A percentile compares a stretch with the other conserved stretches of the same genome.
Conservation (phyloP, 2,888 invertebrate genomes). For the Lasioglossum morio region DNA sequence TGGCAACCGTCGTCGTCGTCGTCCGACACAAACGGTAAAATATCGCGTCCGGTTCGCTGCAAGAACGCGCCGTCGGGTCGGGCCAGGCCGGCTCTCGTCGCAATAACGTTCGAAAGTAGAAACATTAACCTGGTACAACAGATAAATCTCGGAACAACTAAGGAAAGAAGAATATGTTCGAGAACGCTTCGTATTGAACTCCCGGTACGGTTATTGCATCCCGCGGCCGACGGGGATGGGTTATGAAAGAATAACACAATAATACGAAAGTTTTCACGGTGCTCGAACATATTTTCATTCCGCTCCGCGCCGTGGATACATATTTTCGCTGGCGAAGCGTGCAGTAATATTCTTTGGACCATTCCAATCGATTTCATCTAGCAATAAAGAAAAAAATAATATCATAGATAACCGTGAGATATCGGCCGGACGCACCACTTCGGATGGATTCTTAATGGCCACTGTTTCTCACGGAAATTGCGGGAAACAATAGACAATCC, state of each 20-base stretch:
- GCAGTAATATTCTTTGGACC: neutral
- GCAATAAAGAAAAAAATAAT: neutral
- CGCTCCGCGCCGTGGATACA: neutral
- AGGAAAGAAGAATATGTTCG: slow-evolving; percentile 14
- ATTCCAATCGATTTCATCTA: neutral
- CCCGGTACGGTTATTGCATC: slow-evolving; percentile 50
- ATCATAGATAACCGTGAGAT: neutral
- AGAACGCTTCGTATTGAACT: slow-evolving; percentile 43
- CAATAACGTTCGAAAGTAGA: slow-evolving; percentile 7
- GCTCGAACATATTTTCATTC: slow-evolving; percentile 41
- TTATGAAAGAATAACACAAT: slow-evolving; percentile 61
- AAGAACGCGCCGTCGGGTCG: neutral
- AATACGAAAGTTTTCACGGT: slow-evolving; percentile 34
- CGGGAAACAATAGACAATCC: neutral
- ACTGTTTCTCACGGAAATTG: neutral
- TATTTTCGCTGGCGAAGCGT: slow-evolving; percentile 27
- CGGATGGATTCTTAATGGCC: neutral
- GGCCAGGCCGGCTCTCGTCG: neutral
- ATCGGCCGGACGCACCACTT: neutral
- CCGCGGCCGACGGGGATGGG: slow-evolving; percentile 6
- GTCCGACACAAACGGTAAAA: neutral
- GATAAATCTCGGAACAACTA: neutral
- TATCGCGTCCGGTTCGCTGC: neutral
- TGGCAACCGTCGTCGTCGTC: neutral
- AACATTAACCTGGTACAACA: slow-evolving; percentile 40